A percentile compares a stretch with the other conserved stretches of the same genome.
Conservation (phyloP, 2,797 vertebrate species). For the Heliangelus exortis region DNA sequence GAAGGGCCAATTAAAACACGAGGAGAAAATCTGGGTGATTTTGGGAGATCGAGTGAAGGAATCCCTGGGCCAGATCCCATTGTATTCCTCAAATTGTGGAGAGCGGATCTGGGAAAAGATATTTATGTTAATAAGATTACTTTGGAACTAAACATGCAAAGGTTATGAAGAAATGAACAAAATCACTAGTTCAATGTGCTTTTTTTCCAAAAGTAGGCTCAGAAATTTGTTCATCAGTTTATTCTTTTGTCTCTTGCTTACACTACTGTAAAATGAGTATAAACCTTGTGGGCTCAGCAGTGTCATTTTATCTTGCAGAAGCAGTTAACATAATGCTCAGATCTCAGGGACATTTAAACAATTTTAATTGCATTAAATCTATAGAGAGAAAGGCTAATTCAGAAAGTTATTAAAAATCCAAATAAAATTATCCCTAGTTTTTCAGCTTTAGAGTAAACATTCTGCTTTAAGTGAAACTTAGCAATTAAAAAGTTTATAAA, state of each 20-base stretch:
- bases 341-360: not conserved
- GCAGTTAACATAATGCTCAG: not conserved
- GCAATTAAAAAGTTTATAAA: not conserved
- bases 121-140: not conserved
- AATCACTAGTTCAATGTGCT: not conserved
- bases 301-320: not conserved
- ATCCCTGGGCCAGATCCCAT: constrained; percentile 77
- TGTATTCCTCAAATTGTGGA: constrained; percentile 80
- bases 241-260: not conserved
- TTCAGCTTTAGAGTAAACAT: not conserved
- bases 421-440: not conserved
- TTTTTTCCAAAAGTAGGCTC: not conserved
- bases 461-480: not conserved
- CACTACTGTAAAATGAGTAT: not conserved
- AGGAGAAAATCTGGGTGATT: constrained; percentile 73
- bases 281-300: not conserved
- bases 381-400: not conserved
- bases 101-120: constrained; percentile 75
- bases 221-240: not conserved
- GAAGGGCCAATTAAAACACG: constrained; percentile 76
- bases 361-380: not conserved
- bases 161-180: not conserved
- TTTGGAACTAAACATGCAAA: not conserved
- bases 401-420: not conserved
- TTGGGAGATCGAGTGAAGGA: constrained; percentile 78